Evolutionary conservation across 2,113 vertebrate species (phyloP).

Genomic region (Prietella phreatophila): DNA sequence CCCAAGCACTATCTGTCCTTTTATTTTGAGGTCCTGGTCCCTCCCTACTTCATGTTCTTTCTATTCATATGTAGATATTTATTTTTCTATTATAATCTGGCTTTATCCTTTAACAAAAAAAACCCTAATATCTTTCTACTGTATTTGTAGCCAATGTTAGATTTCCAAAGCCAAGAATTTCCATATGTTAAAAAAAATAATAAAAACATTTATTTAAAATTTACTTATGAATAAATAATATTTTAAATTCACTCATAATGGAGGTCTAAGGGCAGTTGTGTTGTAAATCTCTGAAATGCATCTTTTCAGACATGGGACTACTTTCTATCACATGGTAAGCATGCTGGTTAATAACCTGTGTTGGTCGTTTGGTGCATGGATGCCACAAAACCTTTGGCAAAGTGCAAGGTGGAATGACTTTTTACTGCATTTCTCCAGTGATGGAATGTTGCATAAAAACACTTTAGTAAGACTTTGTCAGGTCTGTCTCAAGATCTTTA

Average conservation of each 20-base stretch:
- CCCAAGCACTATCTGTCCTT: conserved; percentile 12
- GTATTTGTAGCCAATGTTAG: not conserved
- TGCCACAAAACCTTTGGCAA: not conserved
- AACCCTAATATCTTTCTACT: not conserved
- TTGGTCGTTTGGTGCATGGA: not conserved
- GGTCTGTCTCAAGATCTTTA: not conserved
- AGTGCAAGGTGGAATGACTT: not conserved
- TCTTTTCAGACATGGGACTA: not conserved
- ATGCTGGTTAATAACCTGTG: not conserved
- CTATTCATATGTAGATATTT: not conserved
- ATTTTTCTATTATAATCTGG: not conserved
- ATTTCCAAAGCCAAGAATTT: not conserved
- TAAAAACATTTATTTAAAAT: not conserved
- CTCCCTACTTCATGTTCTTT: not conserved
- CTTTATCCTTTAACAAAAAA: not conserved
- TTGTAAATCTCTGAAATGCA: not conserved
- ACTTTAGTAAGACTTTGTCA: not conserved
- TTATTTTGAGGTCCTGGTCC: not conserved
- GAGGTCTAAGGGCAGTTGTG: not conserved
- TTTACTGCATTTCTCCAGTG: not conserved
- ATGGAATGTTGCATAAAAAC: not conserved
- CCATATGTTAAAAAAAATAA: not conserved
- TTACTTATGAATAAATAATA: too few relatives aligned
- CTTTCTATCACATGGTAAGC: not conserved
- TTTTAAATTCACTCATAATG: not conserved